phyloP scores from a whole-genome alignment of 2,113 vertebrate genomes.

The Syngnathoides biaculeatus region DNA sequence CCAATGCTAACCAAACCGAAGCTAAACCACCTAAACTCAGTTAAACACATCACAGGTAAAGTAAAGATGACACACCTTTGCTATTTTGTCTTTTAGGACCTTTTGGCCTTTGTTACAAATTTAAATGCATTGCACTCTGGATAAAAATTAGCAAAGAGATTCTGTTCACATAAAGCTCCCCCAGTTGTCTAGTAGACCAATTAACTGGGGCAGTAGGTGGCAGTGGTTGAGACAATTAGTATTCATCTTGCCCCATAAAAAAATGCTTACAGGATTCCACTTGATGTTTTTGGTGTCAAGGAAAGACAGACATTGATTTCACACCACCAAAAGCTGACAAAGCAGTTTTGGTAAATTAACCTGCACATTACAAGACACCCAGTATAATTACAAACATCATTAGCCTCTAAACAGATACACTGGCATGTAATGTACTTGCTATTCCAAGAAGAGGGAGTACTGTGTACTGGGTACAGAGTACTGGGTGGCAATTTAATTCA shows the following conservation, averaged over 20 bases:
- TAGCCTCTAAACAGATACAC: not conserved
- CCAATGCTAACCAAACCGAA: no score
- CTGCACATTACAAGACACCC: not conserved
- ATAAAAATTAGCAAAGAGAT: not conserved
- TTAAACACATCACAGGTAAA: no score
- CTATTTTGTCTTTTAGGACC: not conserved
- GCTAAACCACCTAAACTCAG: no score
- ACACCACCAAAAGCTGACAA: not conserved
- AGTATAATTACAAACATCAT: not conserved
- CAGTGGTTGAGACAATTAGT: not conserved
- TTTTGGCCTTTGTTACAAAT: not conserved
- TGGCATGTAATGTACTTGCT: not conserved
- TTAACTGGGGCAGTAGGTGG: not conserved
- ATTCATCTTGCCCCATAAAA: constrained; percentile 8
- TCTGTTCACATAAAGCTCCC: not conserved
- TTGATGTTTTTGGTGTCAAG: not conserved
- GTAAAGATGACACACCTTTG: no score
- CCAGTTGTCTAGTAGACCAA: not conserved
- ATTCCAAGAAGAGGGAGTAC: not conserved
- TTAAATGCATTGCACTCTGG: not conserved
- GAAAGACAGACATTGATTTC: not conserved
- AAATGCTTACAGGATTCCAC: not conserved
- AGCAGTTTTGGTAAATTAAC: constrained; percentile 1
- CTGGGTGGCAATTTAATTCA: not conserved
- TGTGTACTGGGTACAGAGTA: no score